Evolutionary conservation across 2,888 invertebrate genomes (phyloP), one percentile per base, ranked within the genome.

Genomic region (Augiades crinisus): DNA sequence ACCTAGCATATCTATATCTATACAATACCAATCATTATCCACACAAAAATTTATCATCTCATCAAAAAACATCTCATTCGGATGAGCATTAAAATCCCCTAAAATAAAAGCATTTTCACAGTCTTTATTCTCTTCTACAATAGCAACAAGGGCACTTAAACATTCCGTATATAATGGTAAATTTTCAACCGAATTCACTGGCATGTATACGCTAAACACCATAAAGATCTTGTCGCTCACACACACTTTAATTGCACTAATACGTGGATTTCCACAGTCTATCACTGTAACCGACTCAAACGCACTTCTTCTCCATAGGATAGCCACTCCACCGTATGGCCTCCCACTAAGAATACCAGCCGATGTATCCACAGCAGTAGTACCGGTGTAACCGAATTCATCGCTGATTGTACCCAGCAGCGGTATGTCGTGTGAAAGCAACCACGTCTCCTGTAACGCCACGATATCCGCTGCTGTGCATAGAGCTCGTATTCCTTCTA

Each of bases 321-420:
- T 14, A 10, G 41, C 41, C 16, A 43, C 30, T n/a, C 41, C 41
- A 2, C 41, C 41, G 10, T 30, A 43, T 17, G 41, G 41, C 19
- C 41, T 27, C 7, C 41, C 41, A 7, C 30, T 16, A 6, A 43
- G 12, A 10, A 30, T 5, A 12, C 41, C 41, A 16, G 30, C 30
- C 14, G 17, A n/a, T 7, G 41, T 43, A 12, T 43, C 41, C 10
- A 43, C 41, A 4, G 41, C 41, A n/a, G 30, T 17, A 5, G 27
- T 43, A 10, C 41, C 30, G 3, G 27, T 19, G 16, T 7, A 43
- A 6, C 27, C 27, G 7, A 43, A 40, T 13, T 40, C 14, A 14
- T 22, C 13, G 13, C 24, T 13, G 0, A 40, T 40, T 7, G 10
- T 14, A n/a, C 40, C 40, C 14, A 40, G 3, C 1, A 14, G 8